A percentile compares a stretch with the other conserved stretches of the same genome.
These are phyloP conservation scores for Rhombomys opimus DNA, from an alignment of 2,113 vertebrate species.

Conservation along the genomic window DNA sequence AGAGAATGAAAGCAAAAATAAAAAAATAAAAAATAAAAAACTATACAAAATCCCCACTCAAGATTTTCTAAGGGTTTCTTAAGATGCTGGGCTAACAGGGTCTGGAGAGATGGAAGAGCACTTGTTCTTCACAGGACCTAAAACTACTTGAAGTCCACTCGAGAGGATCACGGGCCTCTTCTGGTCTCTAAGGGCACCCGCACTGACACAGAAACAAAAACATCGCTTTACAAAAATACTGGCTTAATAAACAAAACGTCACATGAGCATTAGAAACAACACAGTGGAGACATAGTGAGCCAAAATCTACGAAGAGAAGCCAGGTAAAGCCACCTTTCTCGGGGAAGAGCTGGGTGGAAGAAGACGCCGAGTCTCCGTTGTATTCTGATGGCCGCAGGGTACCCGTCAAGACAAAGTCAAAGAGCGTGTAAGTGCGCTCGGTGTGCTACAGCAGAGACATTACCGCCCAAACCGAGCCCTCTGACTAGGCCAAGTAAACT, in stretches of 20 bases:
- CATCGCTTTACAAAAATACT: neutral
- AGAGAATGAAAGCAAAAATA: neutral
- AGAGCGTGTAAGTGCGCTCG: neutral
- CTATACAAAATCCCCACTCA: neutral
- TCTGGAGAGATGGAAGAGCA: neutral
- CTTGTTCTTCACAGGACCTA: neutral
- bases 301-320: neutral
- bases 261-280: neutral
- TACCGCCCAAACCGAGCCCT: neutral
- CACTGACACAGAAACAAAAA: neutral
- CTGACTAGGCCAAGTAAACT: neutral
- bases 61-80: neutral
- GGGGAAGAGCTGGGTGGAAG: neutral
- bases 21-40: neutral
- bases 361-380: neutral
- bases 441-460: neutral
- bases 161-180: neutral
- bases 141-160: neutral
- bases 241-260: neutral
- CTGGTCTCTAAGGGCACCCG: neutral
- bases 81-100: neutral
- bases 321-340: neutral
- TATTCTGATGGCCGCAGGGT: neutral
- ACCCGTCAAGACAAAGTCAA: neutral
- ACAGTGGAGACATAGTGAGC: neutral